Evolutionary conservation across 1,140 invertebrate species (phyloP), one percentile per base, ranked within the genome.

Genomic region (Schlechtendalia chinensis): DNA sequence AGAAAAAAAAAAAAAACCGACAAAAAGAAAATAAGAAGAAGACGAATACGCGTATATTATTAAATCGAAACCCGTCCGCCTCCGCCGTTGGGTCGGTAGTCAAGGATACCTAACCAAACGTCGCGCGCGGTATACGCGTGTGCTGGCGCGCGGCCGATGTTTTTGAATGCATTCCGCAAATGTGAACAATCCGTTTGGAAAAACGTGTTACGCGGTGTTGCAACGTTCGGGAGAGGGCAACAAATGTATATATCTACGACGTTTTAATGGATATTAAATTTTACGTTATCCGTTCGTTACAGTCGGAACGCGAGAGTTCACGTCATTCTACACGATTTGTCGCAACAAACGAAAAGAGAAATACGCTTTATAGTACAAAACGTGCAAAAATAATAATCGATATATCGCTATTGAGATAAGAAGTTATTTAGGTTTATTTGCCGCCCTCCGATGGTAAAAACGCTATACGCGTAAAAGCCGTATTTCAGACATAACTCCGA

Each of bases 181-280:
- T 69, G 45, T 8, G 45, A 69, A 69, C 39, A 69, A 50, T 50
- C 4, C 24, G 19, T 12, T 54, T 12, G 50, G n/a, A 54, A 54
- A 72, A 53, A 72, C 17, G 47, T 54, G 47, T 69, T 39, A 50
- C 39, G 16, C 63, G 32, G 14, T 14, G 19, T 19, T 67, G 11
- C 32, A n/a, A 6, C 0, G 19, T 39, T 17, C 19, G 19, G 17
- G 19, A 14, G 19, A 50, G 17, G 22, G 27, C 3, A 24, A 11
- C 16, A 50, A 17, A 69, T 24, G 54, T 11, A 54, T n/a, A 72
- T 16, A n/a, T 4, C 14, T n/a, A 22, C 39, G n/a, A n/a, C 17
- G 47, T 54, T 29, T 72, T 72, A 72, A 72, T 54, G 69, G 69
- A 72, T 72, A 72, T 72, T 72, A 72, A 53, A 29, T 54, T 72